A percentile compares a stretch with the other conserved stretches of the same genome.
phyloP scores from a whole-genome alignment of 37 sponge, comb jelly and placozoan genomes.

The Dysidea cf. avara region DNA sequence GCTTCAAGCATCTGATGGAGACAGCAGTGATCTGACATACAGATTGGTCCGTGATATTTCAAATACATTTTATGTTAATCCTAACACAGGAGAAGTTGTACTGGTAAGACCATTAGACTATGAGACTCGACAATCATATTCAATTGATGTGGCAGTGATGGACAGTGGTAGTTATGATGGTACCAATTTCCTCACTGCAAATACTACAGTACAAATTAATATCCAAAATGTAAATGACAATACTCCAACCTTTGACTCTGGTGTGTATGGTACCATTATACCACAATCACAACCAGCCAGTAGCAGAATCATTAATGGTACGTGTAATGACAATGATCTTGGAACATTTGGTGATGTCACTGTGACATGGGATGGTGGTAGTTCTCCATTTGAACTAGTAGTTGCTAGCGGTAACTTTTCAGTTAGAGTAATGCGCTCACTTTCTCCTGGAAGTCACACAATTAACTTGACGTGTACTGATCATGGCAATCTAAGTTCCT shows the following conservation, averaged over 20 bases:
- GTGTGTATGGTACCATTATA: slow-evolving; percentile 59
- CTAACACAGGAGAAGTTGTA: slow-evolving; percentile 34
- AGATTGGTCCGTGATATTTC: background rate
- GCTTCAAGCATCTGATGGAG: slow-evolving; percentile 47
- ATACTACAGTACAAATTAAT: slow-evolving; percentile 26
- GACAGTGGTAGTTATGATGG: slow-evolving; percentile 71
- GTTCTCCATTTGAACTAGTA: slow-evolving; percentile 30
- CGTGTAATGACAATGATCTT: slow-evolving; percentile 56
- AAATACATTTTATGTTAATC: slow-evolving; percentile 48
- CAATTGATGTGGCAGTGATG: slow-evolving; percentile 27
- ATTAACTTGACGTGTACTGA: slow-evolving; percentile 59
- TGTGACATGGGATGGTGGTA: slow-evolving; percentile 1
- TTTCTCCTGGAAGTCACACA: slow-evolving; percentile 28
- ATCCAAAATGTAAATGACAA: slow-evolving; percentile 67
- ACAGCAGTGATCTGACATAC: slow-evolving; percentile 48
- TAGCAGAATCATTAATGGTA: slow-evolving; percentile 31
- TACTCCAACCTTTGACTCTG: slow-evolving; percentile 38
- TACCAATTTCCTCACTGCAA: slow-evolving; percentile 27
- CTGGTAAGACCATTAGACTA: slow-evolving; percentile 58
- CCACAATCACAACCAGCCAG: slow-evolving; percentile 1
- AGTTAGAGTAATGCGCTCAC: slow-evolving; percentile 38
- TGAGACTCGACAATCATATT: slow-evolving; percentile 23
- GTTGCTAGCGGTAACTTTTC: background rate
- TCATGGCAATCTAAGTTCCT: background rate
- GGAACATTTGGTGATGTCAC: slow-evolving; percentile 26